A percentile compares a stretch with the other conserved stretches of the same genome.
phyloP scores from a whole-genome alignment of 2,888 invertebrate genomes.

The Dermolepida albohirtum region DNA sequence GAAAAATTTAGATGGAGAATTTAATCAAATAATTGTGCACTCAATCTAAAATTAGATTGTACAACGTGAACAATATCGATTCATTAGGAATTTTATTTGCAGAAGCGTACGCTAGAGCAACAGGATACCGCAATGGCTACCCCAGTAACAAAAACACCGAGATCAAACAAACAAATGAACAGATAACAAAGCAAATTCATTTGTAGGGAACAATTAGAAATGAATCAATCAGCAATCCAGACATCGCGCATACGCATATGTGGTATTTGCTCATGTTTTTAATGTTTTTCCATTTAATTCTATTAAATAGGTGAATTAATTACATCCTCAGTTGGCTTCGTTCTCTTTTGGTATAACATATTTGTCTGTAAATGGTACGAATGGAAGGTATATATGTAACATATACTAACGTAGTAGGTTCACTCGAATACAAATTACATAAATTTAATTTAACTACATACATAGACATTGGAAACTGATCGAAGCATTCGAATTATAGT shows the following conservation, averaged over 20 bases:
- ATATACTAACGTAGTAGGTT: too few relatives aligned
- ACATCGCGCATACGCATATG: neutral
- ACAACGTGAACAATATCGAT: neutral
- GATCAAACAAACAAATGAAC: constrained; percentile 16
- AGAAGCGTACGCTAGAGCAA: neutral
- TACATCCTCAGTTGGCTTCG: constrained; percentile 9
- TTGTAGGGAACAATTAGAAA: constrained; percentile 20
- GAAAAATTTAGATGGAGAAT: too few relatives aligned
- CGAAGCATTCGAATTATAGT: neutral
- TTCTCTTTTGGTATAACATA: neutral
- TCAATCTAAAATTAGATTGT: too few relatives aligned
- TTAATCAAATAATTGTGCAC: too few relatives aligned
- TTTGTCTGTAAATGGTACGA: too few relatives aligned
- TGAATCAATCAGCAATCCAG: constrained; percentile 17
- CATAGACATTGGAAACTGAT: neutral
- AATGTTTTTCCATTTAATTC: constrained; percentile 5
- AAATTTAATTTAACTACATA: neutral
- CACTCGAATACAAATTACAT: neutral
- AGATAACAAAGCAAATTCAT: constrained; percentile 15
- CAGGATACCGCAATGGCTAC: too few relatives aligned
- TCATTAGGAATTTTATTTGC: neutral
- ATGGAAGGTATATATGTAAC: too few relatives aligned
- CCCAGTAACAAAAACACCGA: neutral
- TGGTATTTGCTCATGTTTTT: constrained; percentile 1
- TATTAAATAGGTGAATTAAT: constrained; percentile 22